A percentile compares a stretch with the other conserved stretches of the same genome.
Conservation (phyloP, 2,888 invertebrate genomes). For the Andrena minutula region DNA sequence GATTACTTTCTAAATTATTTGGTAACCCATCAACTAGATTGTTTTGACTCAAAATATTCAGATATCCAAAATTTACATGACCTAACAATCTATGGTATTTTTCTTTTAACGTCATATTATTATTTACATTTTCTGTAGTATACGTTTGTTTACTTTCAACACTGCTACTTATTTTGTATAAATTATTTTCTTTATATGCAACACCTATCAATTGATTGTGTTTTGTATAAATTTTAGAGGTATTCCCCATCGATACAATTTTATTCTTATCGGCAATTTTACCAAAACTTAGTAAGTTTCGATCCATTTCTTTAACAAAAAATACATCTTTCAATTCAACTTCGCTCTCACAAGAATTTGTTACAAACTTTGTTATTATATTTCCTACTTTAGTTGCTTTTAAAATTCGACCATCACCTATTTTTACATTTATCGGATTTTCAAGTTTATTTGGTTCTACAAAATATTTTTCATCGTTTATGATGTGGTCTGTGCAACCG, state of each 20-base stretch:
- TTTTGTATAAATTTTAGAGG: constrained; percentile 34
- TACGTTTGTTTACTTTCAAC: background rate
- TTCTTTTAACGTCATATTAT: constrained; percentile 48
- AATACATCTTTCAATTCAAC: constrained; percentile 31
- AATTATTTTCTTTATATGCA: constrained; percentile 21
- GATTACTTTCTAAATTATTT: constrained; percentile 25
- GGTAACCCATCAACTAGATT: constrained; percentile 46
- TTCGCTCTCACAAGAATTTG: background rate
- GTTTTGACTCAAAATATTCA: constrained; percentile 39
- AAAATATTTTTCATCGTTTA: background rate
- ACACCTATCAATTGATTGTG: constrained; percentile 16
- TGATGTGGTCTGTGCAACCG: background rate
- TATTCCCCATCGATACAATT: constrained; percentile 18
- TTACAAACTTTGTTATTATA: constrained; percentile 1
- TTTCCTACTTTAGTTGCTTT: constrained; percentile 43
- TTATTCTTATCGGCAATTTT: constrained; percentile 39
- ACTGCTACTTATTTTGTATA: constrained; percentile 44
- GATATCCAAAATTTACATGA: constrained; percentile 65
- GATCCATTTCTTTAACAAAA: constrained; percentile 41
- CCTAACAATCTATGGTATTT: constrained; percentile 63
- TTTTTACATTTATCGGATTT: constrained; percentile 32
- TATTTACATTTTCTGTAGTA: constrained; percentile 11
- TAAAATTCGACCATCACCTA: constrained; percentile 30
- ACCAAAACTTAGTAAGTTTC: constrained; percentile 40
- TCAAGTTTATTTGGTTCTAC: constrained; percentile 1